Evolutionary conservation across 1,140 invertebrate genomes (phyloP), one percentile per base, ranked within the genome.

Genomic region (Cotesia glomerata): DNA sequence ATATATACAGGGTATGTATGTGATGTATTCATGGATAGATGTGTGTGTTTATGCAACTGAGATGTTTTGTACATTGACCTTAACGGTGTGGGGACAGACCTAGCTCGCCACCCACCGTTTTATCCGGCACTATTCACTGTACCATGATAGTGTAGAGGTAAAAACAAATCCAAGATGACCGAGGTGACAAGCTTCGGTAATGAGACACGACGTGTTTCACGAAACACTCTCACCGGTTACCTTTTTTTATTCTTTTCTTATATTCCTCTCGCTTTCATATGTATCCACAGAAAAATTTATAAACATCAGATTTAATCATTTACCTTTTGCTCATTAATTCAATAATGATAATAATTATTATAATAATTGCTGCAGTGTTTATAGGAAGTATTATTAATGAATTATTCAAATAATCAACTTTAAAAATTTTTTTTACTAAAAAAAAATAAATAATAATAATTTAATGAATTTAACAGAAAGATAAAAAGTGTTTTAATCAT

Each of bases 201-300:
- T 73, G 76, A 80, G 77, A 78, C 77, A 72, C 74, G 75, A 78
- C 78, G 65, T 74, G 75, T 78, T 78, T 76, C 71, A 72, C 39
- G 65, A 75, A 75, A 77, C 74, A 79, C 75, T 80, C 73, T 73
- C 73, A 66, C 71, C 69, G 18, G 34, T 61, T 26, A 26, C 26
- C 26, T 26, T 26, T 26, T 26, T 26, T 26, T 26, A 26, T 26
- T 26, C 26, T 26, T 64, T 66, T 54, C 70, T 65, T 65, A 35
- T 5, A 72, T 68, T 71, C 80, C 81, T 85, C 82, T 85, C 81
- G 81, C 83, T 85, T 85, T 85, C 82, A 74, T 75, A 82, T 84
- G 82, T 84, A 78, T 79, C 82, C 81, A 78, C 13, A 59, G 7
- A 45, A 2, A 45, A 2, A 45, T 45, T 45, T 45, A 45, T 45